Base-by-base conservation (phyloP, 2,888 invertebrate species). In the Sarcophaga subvicina region DNA sequence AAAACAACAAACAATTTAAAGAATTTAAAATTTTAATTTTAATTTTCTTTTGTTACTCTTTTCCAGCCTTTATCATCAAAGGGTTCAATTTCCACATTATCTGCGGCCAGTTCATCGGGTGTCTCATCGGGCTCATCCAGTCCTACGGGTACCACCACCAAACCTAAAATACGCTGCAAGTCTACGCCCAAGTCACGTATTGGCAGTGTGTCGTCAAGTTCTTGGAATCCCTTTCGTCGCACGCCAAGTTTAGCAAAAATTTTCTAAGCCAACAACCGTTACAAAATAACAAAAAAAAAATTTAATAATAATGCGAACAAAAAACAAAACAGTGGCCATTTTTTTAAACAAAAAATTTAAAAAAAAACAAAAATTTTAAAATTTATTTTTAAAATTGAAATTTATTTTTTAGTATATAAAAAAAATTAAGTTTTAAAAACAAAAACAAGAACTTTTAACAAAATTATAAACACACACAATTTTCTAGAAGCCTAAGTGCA, bases 201-300 rank as follows among this genome's bases (percentile, higher is more conserved):
- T n/a, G 93, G 93, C 79, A 93, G 93, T 85, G 89, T 93, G 4
- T 93, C 93, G 2, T 93, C 93, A 25, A 92, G 92, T 73, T 91
- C 92, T 20, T 93, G 93, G 93, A 93, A 93, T 91, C 93, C 93
- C 45, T 93, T 93, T 88, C 91, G 93, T 49, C 92, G 93, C 63
- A 92, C 93, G 54, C 92, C 93, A 54, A 93, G 93, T 88, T 88
- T 93, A 86, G 93, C 93, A 59, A 93, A 93, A 89, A 93, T 93
- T 85, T 93, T 93, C 86, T 93, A 90, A 79, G 70, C 12, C 20
- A 22, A 69, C 25, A 5, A 49, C 59, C 6, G 20, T 62, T 66
- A 25, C 25, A 78, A 76, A 25, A 59, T n/a, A 66, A 49, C 37
- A 77, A 59, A 72, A 69, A 70, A 78, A 78, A 69, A 86, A 62